These are phyloP conservation scores for Zoanthus sociatus DNA, from an alignment of 92 coral and sea anemone species.

Conservation along the genomic window DNA sequence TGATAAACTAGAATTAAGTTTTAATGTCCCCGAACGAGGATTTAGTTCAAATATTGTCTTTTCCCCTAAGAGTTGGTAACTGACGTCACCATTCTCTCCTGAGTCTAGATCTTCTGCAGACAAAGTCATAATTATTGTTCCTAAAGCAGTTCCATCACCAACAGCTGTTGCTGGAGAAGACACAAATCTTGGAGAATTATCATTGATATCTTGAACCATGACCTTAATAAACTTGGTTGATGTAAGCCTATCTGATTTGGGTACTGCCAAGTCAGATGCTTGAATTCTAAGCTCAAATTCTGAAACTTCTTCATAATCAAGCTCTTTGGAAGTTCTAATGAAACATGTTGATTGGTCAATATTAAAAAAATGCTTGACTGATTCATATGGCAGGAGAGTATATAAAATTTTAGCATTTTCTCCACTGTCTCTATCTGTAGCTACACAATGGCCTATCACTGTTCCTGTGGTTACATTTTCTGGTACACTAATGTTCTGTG, in stretches of 20 bases:
- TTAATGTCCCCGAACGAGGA: slow-evolving; percentile 69
- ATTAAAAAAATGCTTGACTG: slow-evolving; percentile 59
- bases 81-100: slow-evolving; percentile 73
- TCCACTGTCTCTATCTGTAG: slow-evolving; percentile 88
- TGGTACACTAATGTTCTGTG: slow-evolving; percentile 52
- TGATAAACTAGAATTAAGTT: slow-evolving; percentile 41
- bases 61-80: slow-evolving; percentile 67
- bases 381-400: slow-evolving; percentile 71
- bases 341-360: slow-evolving; percentile 71
- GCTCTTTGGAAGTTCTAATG: slow-evolving; percentile 54
- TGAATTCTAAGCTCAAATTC: slow-evolving; percentile 74
- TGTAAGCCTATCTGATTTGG: slow-evolving; percentile 66
- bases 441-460: slow-evolving; percentile 78
- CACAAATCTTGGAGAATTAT: slow-evolving; percentile 84
- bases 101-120: slow-evolving; percentile 81
- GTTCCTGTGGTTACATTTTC: slow-evolving; percentile 77
- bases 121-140: slow-evolving; percentile 67
- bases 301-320: slow-evolving; percentile 76
- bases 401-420: slow-evolving; percentile 75
- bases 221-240: slow-evolving; percentile 72
- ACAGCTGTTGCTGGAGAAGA: slow-evolving; percentile 84
- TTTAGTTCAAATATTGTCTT: slow-evolving; percentile 58
- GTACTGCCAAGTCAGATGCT: slow-evolving; percentile 82
- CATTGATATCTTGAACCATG: slow-evolving; percentile 80
- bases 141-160: slow-evolving; percentile 32